A percentile compares a stretch with the other conserved stretches of the same genome.
Evolutionary conservation across 1,140 invertebrate genomes (phyloP).

Genomic region (Fopius arisanus): DNA sequence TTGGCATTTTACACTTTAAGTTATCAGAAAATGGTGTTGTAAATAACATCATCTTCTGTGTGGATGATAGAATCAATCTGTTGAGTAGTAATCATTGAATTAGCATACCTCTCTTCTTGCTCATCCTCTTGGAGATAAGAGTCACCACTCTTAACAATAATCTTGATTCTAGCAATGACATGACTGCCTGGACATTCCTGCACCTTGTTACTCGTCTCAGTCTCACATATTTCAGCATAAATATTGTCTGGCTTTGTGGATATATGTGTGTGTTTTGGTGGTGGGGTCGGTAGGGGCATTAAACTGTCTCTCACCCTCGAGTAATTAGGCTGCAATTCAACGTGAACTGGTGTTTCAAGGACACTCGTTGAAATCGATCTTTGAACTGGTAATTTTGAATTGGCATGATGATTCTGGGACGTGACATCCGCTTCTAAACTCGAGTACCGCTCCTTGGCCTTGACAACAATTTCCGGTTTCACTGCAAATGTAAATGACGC

Average conservation of each 20-base stretch:
- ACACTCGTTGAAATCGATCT: constrained; percentile 60
- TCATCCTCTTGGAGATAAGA: constrained; percentile 29
- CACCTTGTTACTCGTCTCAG: constrained; percentile 33
- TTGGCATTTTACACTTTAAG: background rate
- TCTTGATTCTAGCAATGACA: constrained; percentile 60
- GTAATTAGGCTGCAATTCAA: constrained; percentile 56
- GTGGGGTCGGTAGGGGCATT: constrained; percentile 45
- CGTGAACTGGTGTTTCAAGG: constrained; percentile 51
- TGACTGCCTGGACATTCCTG: constrained; percentile 55
- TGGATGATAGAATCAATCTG: constrained; percentile 57
- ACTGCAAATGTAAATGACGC: constrained; percentile 60
- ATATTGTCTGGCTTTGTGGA: constrained; percentile 55
- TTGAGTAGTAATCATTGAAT: constrained; percentile 52
- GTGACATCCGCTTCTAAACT: constrained; percentile 58
- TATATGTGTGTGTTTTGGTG: constrained; percentile 39
- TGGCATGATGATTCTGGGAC: constrained; percentile 40
- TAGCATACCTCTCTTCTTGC: constrained; percentile 47
- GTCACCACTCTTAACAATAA: constrained; percentile 53
- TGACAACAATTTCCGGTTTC: constrained; percentile 57
- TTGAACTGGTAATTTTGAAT: constrained; percentile 56
- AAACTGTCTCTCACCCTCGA: constrained; percentile 57
- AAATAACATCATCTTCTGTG: constrained; percentile 58
- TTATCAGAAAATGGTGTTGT: constrained; percentile 59
- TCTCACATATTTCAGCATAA: constrained; percentile 62
- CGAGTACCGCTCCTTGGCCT: constrained; percentile 57